Base-by-base conservation (phyloP, 2,113 vertebrate species). In the Nesoenas mayeri region DNA sequence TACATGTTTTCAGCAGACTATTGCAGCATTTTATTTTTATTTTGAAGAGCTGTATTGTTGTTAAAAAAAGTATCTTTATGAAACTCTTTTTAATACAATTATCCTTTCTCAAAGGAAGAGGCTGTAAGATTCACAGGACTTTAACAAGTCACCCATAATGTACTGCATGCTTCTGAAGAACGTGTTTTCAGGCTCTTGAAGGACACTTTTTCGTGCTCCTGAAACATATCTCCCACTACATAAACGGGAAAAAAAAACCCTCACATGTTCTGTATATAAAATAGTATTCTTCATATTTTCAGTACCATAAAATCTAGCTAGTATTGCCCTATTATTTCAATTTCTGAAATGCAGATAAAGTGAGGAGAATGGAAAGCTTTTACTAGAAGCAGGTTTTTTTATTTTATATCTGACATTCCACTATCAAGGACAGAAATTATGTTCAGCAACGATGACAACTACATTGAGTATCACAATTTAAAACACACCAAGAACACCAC, bases 211-310 rank as follows among this genome's bases (percentile, higher is more conserved):
- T 32, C 47, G 66, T 64, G 36, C 20, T n/a, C 20, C 6, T 34
- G 25, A 86, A 80, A 86, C 6, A n/a, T 14, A 79, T 5, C 25
- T 44, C 15, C 6, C 32, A 34, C 32, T 60, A 57, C 8, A 70
- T 9, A 79, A 60, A 36, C 1, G 38, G 29, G 6, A 9, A 4
- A 7, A 79, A 13, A 0, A 0, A 38, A 11, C 38, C 9, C 6
- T 26, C 2, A 58, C 1, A 10, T 13, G 7, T 66, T 86, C 28
- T 47, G 5, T 78, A 40, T 25, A 42, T 14, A 53, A 29, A 70
- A 3, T 12, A 73, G 32, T 47, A 40, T 6, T 74, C 8, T 81
- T 73, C 29, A 13, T 38, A 47, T 51, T 86, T 74, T 60, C 51
- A 47, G 10, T 26, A 50, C 15, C 17, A 62, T 44, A 65, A 57